Conservation (phyloP, 2,888 invertebrate genomes). For the Myopa testacea region DNA sequence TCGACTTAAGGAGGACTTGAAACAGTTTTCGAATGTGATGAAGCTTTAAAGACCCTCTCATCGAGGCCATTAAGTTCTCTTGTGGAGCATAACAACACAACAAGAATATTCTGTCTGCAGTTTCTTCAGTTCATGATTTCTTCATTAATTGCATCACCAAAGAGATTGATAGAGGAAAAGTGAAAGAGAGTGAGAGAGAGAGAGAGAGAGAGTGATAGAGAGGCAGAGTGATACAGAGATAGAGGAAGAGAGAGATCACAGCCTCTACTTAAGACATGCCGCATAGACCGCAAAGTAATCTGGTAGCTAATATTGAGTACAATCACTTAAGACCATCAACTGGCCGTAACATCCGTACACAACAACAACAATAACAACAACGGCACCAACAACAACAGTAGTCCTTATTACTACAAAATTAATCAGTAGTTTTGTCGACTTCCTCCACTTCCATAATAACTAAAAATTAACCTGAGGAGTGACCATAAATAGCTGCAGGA, state of each 20-base stretch:
- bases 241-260: too few species aligned
- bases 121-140: background rate
- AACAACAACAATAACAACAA: background rate
- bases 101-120: too few species aligned
- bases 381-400: background rate
- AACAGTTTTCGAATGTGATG: background rate
- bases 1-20: too few species aligned
- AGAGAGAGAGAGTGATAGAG: too few species aligned
- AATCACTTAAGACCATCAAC: conserved; percentile 10
- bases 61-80: too few species aligned
- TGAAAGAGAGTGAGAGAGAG: too few species aligned
- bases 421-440: background rate
- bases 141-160: conserved; percentile 24
- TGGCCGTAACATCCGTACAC: background rate
- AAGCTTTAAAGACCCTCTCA: background rate
- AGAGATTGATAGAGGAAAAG: background rate
- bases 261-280: background rate
- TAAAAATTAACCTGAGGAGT: conserved; percentile 23
- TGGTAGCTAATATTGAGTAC: background rate
- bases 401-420: background rate
- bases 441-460: conserved; percentile 4
- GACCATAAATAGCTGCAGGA: conserved; percentile 15
- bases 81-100: too few species aligned
- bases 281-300: conserved; percentile 20
- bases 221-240: too few species aligned